Conservation (phyloP, 2,797 vertebrate genomes). For the Macropus fuliginosus region DNA sequence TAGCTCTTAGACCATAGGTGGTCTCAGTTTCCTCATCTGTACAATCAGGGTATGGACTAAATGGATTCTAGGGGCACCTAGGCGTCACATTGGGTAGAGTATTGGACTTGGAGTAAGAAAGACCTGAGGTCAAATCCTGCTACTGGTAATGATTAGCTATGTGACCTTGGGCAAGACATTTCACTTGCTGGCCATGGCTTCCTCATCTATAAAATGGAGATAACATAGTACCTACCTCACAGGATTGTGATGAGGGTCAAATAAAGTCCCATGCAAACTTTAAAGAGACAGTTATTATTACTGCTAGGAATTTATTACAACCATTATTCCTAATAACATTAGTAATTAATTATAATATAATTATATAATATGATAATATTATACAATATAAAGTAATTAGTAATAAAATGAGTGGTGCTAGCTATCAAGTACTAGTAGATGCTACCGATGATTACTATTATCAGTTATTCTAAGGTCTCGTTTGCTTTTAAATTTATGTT, state of each 20-base stretch:
- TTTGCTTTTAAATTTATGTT: background rate
- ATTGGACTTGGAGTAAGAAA: background rate
- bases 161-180: background rate
- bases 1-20: background rate
- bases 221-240: no score
- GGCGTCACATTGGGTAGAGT: background rate
- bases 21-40: background rate
- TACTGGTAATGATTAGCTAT: background rate
- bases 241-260: background rate
- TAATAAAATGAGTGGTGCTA: background rate
- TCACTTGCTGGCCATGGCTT: background rate
- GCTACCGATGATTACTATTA: background rate
- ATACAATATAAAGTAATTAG: background rate
- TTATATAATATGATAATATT: background rate
- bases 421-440: background rate
- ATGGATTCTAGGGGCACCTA: background rate
- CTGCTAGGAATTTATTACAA: background rate
- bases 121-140: background rate
- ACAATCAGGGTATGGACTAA: background rate
- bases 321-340: background rate
- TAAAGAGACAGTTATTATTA: background rate
- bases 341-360: background rate
- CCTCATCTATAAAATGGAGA: background rate
- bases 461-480: background rate
- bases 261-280: background rate